These are phyloP conservation scores for Ectropis grisescens DNA, from an alignment of 1,140 invertebrate genomes.

Conservation along the genomic window DNA sequence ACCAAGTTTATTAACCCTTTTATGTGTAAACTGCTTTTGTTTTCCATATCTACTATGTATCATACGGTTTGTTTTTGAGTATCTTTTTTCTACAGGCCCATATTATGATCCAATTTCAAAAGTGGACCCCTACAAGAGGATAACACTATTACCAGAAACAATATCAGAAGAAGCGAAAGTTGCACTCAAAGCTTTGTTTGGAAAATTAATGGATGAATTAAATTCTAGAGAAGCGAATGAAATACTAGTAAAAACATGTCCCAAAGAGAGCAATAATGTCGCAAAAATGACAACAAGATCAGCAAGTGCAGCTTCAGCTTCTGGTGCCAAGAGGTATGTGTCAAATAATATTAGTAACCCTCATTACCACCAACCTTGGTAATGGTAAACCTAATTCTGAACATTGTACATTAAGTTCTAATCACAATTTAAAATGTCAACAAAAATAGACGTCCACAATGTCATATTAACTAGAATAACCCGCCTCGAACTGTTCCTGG, in stretches of 20 bases:
- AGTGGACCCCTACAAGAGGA: constrained; percentile 78
- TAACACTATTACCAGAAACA: constrained; percentile 82
- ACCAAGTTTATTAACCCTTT: no score
- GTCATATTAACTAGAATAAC: no score
- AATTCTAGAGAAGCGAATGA: constrained; percentile 83
- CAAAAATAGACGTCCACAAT: no score
- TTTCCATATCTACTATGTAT: no score
- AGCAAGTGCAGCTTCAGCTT: constrained; percentile 32
- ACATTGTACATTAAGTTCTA: no score
- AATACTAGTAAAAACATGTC: constrained; percentile 82
- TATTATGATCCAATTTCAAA: constrained; percentile 72
- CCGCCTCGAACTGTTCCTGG: no score
- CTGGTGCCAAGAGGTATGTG: constrained; percentile 43
- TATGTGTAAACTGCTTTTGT: no score
- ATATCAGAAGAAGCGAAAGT: constrained; percentile 76
- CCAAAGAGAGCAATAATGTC: constrained; percentile 66
- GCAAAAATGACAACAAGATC: constrained; percentile 55
- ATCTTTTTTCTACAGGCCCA: no score
- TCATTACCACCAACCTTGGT: no score
- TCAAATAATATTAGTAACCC: not conserved
- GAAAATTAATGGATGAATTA: constrained; percentile 77
- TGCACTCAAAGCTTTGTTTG: constrained; percentile 77
- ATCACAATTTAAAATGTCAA: no score
- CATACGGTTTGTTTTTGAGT: no score
- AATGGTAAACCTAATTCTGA: no score